These are phyloP conservation scores for Cataglyphis hispanica DNA, from an alignment of 1,140 invertebrate genomes.

Conservation along the genomic window DNA sequence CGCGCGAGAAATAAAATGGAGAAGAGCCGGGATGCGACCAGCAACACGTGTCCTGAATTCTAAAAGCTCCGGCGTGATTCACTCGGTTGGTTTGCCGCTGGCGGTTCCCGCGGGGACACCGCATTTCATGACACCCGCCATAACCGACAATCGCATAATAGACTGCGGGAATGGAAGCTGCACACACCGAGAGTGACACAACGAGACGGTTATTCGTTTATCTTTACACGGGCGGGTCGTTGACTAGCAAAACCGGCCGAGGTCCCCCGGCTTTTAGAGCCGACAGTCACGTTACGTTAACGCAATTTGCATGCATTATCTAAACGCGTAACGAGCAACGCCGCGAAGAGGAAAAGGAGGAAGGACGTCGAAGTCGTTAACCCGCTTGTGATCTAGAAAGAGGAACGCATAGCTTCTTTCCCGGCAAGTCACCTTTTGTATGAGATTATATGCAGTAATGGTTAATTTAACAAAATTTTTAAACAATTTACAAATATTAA, in stretches of 20 bases:
- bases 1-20: constrained; percentile 12
- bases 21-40: neutral
- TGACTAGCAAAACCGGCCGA: constrained; percentile 56
- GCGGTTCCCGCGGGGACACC: neutral
- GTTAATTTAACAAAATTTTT: neutral
- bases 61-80: constrained; percentile 17
- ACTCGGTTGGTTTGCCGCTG: constrained; percentile 31
- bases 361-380: constrained; percentile 62
- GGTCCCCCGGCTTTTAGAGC: constrained; percentile 65
- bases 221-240: constrained; percentile 71
- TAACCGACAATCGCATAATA: constrained; percentile 46
- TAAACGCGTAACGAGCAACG: constrained; percentile 77
- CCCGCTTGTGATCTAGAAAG: constrained; percentile 33
- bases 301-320: constrained; percentile 82
- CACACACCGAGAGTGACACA: neutral
- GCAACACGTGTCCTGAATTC: constrained; percentile 34
- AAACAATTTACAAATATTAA: no score
- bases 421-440: neutral
- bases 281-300: constrained; percentile 76
- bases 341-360: constrained; percentile 47
- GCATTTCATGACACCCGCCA: constrained; percentile 31
- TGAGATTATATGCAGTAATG: neutral
- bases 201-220: constrained; percentile 68
- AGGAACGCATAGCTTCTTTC: neutral
- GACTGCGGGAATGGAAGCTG: constrained; percentile 34